Conservation (phyloP, 2,888 invertebrate species). For the Criorhina ranunculi region DNA sequence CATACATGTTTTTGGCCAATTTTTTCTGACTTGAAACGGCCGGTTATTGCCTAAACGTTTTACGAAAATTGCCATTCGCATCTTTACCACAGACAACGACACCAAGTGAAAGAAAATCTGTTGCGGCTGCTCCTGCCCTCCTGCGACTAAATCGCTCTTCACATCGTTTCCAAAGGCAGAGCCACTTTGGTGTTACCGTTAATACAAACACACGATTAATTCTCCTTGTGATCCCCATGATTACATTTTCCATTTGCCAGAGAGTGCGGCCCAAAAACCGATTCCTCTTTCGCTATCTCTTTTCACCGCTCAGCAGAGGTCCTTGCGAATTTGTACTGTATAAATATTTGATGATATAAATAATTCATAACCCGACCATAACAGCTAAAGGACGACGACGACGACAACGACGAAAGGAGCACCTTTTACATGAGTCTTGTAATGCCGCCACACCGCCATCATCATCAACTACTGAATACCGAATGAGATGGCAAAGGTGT, state of each 20-base stretch:
- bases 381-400: constrained; percentile 41
- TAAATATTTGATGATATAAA: constrained; percentile 76
- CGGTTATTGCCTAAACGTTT: constrained; percentile 66
- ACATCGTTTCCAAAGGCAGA: constrained; percentile 56
- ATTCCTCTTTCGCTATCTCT: constrained; percentile 26
- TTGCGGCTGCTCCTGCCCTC: constrained; percentile 30
- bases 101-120: constrained; percentile 49
- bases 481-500: constrained; percentile 58
- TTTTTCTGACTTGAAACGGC: constrained; percentile 6
- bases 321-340: constrained; percentile 70
- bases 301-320: constrained; percentile 34
- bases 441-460: constrained; percentile 58
- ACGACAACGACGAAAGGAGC: constrained; percentile 26
- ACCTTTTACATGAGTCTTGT: constrained; percentile 54
- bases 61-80: constrained; percentile 58
- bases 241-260: constrained; percentile 70
- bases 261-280: constrained; percentile 30
- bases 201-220: constrained; percentile 67
- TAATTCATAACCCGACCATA: constrained; percentile 74
- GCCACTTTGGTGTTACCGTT: constrained; percentile 34
- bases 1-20: neutral
- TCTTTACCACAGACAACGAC: constrained; percentile 25
- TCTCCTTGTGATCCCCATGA: constrained; percentile 67
- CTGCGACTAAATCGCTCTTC: constrained; percentile 24
- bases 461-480: constrained; percentile 69